A percentile compares a stretch with the other conserved stretches of the same genome.
phyloP scores from a whole-genome alignment of 2,113 vertebrate genomes.

The Triplophysa tibetana region DNA sequence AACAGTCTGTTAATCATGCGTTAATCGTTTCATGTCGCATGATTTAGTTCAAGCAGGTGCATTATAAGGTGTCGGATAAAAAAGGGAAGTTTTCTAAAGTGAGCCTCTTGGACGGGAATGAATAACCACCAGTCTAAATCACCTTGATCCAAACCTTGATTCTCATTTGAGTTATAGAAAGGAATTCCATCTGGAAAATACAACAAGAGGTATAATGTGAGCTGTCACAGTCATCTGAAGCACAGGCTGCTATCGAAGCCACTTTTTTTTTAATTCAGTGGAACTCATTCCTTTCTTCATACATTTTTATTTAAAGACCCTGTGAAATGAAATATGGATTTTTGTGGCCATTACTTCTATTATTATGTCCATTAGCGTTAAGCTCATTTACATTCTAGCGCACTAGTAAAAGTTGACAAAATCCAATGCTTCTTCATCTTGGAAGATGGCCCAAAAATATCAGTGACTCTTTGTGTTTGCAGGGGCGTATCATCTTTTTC shows the following conservation, averaged over 20 bases:
- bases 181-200: conserved; percentile 49
- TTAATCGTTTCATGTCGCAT: conserved; percentile 18
- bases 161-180: conserved; percentile 48
- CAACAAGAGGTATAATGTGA: conserved; percentile 37
- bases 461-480: not conserved
- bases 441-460: not conserved
- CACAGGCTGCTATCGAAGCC: conserved; percentile 28
- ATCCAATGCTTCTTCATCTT: not conserved
- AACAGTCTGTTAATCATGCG: conserved; percentile 6
- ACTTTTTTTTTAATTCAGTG: conserved; percentile 25
- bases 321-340: not conserved
- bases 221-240: conserved; percentile 20
- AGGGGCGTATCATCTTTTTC: not conserved
- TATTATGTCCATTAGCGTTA: not conserved
- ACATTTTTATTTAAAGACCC: not conserved
- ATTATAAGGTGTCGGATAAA: not conserved
- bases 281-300: conserved; percentile 31
- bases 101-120: conserved; percentile 3
- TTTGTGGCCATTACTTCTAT: not conserved
- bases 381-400: not conserved
- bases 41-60: conserved; percentile 4
- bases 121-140: not conserved
- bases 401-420: not conserved
- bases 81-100: conserved; percentile 22
- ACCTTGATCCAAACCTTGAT: conserved; percentile 53